These are phyloP conservation scores for Calliphora vicina DNA, from an alignment of 1,140 invertebrate genomes.

Conservation along the genomic window DNA sequence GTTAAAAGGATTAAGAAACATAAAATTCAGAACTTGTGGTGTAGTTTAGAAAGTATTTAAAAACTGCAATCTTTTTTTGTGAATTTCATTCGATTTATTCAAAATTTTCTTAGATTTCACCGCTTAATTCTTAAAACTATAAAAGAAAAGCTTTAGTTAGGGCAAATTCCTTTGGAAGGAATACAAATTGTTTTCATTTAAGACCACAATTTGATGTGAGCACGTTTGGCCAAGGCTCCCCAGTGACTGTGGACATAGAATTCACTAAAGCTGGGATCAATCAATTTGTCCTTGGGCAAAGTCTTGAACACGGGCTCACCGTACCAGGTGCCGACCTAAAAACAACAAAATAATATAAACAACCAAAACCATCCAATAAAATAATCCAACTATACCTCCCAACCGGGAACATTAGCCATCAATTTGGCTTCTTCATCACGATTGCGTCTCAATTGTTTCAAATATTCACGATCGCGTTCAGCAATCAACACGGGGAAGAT, in stretches of 20 bases:
- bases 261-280: constrained; percentile 72
- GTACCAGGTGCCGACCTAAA: constrained; percentile 81
- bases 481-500: constrained; percentile 79
- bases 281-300: constrained; percentile 67
- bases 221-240: constrained; percentile 66
- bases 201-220: constrained; percentile 66
- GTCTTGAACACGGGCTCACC: constrained; percentile 81
- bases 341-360: constrained; percentile 20
- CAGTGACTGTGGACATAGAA: constrained; percentile 73
- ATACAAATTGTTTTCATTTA: constrained; percentile 56
- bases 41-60: no score
- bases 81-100: neutral
- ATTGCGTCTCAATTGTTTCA: constrained; percentile 82
- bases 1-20: no score
- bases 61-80: neutral
- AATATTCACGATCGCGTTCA: constrained; percentile 80
- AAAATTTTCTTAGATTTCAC: neutral
- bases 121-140: neutral
- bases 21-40: no score
- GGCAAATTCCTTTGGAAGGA: neutral
- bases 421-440: constrained; percentile 84
- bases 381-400: constrained; percentile 68
- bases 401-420: constrained; percentile 88
- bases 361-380: neutral
- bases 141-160: neutral